Evolutionary conservation across 2,113 vertebrate genomes (phyloP), one percentile per base, ranked within the genome.

Genomic region (Tragelaphus scriptus): DNA sequence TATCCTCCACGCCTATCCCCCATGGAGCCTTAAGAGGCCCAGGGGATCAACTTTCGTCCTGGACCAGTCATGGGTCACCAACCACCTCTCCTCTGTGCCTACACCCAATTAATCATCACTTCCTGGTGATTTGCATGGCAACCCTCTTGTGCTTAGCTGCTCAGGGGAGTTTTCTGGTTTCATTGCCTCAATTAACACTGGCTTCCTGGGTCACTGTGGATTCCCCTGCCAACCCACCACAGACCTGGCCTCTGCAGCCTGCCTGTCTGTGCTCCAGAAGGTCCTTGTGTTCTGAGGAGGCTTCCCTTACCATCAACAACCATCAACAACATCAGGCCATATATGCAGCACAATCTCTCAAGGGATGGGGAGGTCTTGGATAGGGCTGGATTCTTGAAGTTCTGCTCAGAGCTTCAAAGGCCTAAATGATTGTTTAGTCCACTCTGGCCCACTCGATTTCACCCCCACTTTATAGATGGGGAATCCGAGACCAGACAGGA

Each of bases 41-140:
- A 12, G 75, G 90, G 94, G 55, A 91, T 49, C 90, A 56, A 92
- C 85, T 75, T 68, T 85, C 63, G 0, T 71, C 81, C 85, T 95
- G 91, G 84, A 94, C 85, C 85, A 81, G 95, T 97, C 96, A 98
- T 96, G 94, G 97, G 85, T 97, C 97, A 94, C 58, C 93, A 71
- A 28, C 71, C 75, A 56, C 58, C 84, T 93, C 88, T 95, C 49
- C 53, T 85, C 87, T 89, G 85, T 81, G 32, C 90, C 80, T 86
- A 11, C 91, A 95, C 80, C 36, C 94, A 40, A 25, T 82, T 30
- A 90, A 87, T 85, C 92, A 94, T 88, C 90, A 88, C 92, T 95
- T 89, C 63, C 30, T 80, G 90, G 59, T 58, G 30, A 58, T 91
- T 93, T 98, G 87, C 88, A 91, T 95, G 95, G 89, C 96, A 56